Conservation (phyloP, 2,113 vertebrate species). For the Xenotilapia longispinis region DNA sequence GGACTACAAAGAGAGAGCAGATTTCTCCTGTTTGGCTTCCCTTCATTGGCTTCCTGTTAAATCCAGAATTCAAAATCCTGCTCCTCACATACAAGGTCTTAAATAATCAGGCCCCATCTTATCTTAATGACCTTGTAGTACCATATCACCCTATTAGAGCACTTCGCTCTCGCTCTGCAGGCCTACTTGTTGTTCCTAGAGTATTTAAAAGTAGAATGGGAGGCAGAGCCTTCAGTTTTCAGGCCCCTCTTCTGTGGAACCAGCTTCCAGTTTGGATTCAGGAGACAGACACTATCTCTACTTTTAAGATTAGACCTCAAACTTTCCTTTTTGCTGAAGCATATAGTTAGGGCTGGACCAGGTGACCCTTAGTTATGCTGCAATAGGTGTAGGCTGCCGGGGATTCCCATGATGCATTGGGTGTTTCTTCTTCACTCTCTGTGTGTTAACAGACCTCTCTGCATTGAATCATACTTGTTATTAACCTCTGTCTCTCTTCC, state of each 20-base stretch:
- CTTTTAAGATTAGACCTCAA: rapidly evolving
- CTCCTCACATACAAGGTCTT: neutral
- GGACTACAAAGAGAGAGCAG: neutral
- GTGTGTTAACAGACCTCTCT: rapidly evolving
- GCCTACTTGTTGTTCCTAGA: neutral
- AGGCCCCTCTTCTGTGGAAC: neutral
- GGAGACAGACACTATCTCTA: neutral
- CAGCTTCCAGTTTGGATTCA: rapidly evolving
- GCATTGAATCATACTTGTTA: neutral
- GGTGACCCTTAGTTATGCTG: neutral
- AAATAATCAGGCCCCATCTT: neutral
- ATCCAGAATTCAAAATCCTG: neutral
- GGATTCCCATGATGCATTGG: neutral
- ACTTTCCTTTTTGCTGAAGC: rapidly evolving
- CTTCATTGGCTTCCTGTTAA: neutral
- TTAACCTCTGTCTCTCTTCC: neutral
- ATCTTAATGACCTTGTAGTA: neutral
- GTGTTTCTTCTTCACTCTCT: rapidly evolving
- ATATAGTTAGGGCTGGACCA: neutral
- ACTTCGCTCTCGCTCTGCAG: rapidly evolving
- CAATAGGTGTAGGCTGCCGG: rapidly evolving
- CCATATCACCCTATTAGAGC: neutral
- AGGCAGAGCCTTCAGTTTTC: neutral
- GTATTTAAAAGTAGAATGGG: neutral
- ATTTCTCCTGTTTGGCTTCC: neutral